Evolutionary conservation across 2,797 vertebrate species (phyloP).

Genomic region (Orestias chungarensis): DNA sequence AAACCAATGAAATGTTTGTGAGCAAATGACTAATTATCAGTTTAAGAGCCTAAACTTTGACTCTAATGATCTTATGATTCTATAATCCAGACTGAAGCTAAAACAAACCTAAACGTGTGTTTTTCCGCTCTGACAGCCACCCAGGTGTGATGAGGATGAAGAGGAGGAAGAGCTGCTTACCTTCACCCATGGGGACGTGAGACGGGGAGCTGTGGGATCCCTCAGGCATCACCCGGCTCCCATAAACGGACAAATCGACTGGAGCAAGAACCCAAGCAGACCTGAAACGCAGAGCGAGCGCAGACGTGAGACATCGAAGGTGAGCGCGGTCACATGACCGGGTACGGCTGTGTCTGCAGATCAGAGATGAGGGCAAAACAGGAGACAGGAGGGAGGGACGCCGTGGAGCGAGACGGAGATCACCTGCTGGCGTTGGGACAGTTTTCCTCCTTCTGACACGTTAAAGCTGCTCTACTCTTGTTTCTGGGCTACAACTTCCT

Average conservation of each 20-base stretch:
- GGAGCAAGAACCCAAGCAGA: neutral
- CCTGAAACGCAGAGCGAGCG: neutral
- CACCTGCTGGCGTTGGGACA: no score
- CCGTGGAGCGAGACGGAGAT: neutral
- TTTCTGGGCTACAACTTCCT: no score
- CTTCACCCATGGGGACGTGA: constrained; percentile 49
- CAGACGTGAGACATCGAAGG: neutral
- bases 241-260: constrained; percentile 1
- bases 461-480: no score
- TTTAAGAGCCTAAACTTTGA: no score
- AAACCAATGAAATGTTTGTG: no score
- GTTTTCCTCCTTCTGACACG: no score
- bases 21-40: no score
- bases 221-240: constrained; percentile 56
- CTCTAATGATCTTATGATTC: no score
- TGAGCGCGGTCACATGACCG: constrained; percentile 14
- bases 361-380: constrained; percentile 29
- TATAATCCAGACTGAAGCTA: no score
- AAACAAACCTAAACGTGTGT: no score
- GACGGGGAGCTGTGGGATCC: constrained; percentile 23
- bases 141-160: neutral
- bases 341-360: constrained; percentile 1
- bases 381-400: no score
- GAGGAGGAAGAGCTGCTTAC: constrained; percentile 28
- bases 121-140: no score